Evolutionary conservation across 2,888 invertebrate species (phyloP).

Genomic region (Noctua pronuba): DNA sequence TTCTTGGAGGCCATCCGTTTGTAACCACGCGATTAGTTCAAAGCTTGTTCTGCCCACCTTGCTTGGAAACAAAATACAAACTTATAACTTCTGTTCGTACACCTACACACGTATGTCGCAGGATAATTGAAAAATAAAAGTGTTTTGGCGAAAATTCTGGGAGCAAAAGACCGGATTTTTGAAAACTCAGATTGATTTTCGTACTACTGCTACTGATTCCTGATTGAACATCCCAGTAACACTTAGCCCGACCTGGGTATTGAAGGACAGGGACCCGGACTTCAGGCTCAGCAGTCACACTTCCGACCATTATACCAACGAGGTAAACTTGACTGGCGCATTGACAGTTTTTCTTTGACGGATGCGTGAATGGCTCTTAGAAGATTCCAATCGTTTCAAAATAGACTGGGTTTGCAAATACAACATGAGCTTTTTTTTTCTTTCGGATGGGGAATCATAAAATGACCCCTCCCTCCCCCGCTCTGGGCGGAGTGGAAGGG

Average conservation of each 20-base stretch:
- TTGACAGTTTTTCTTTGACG: neutral
- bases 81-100: conserved; percentile 4
- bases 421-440: no score
- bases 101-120: neutral
- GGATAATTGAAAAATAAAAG: neutral
- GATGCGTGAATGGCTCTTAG: neutral
- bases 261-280: neutral
- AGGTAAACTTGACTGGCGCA: no score
- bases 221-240: neutral
- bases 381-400: no score
- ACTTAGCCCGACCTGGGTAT: neutral
- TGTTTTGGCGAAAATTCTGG: neutral
- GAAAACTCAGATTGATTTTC: no score
- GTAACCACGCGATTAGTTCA: neutral
- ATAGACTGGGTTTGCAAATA: neutral
- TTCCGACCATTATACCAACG: no score
- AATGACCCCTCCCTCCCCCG: no score
- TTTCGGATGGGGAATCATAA: no score
- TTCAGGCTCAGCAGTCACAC: no score
- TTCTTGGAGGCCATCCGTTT: neutral
- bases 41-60: neutral
- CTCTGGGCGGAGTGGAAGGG: no score
- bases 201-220: neutral
- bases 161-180: neutral
- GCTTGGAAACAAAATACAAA: conserved; percentile 4